A percentile compares a stretch with the other conserved stretches of the same genome.
Conservation (phyloP, 2,113 vertebrate genomes). For the Leuciscus idus region DNA sequence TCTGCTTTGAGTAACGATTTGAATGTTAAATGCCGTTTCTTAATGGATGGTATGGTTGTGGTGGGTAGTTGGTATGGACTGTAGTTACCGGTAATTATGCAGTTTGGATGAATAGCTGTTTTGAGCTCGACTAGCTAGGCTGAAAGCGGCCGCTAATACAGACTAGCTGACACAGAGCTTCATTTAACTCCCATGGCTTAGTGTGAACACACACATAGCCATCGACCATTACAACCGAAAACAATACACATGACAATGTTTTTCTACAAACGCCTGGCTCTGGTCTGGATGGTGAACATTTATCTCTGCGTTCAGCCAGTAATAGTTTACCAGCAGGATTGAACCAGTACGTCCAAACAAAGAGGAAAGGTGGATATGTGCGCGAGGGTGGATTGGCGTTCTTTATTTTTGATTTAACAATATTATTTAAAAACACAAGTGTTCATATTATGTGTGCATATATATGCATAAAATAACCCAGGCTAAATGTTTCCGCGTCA, state of each 20-base stretch:
- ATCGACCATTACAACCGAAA: slow-evolving; percentile 11
- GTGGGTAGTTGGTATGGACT: neutral
- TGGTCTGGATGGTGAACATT: neutral
- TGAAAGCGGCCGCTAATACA: slow-evolving; percentile 36
- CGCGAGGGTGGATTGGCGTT: neutral
- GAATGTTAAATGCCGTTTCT: neutral
- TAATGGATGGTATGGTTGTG: neutral
- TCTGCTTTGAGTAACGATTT: neutral
- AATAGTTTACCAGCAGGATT: slow-evolving; percentile 13
- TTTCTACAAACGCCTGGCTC: slow-evolving; percentile 2
- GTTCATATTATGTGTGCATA: neutral
- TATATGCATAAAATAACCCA: neutral
- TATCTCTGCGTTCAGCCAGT: neutral
- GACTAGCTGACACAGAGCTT: slow-evolving; percentile 44
- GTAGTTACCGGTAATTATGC: slow-evolving; percentile 10
- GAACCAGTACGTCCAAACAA: slow-evolving; percentile 33
- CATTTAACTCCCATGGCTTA: slow-evolving; percentile 32
- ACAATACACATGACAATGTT: slow-evolving; percentile 10
- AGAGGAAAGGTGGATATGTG: slow-evolving; percentile 29
- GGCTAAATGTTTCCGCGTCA: neutral
- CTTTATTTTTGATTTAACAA: neutral
- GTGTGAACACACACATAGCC: slow-evolving; percentile 6
- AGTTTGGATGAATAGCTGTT: slow-evolving; percentile 31
- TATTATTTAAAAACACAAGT: neutral
- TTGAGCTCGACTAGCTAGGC: slow-evolving; percentile 32